A percentile compares a stretch with the other conserved stretches of the same genome.
phyloP scores from a whole-genome alignment of 35 echinoderm and acorn worm genomes.

The Diadema setosum region DNA sequence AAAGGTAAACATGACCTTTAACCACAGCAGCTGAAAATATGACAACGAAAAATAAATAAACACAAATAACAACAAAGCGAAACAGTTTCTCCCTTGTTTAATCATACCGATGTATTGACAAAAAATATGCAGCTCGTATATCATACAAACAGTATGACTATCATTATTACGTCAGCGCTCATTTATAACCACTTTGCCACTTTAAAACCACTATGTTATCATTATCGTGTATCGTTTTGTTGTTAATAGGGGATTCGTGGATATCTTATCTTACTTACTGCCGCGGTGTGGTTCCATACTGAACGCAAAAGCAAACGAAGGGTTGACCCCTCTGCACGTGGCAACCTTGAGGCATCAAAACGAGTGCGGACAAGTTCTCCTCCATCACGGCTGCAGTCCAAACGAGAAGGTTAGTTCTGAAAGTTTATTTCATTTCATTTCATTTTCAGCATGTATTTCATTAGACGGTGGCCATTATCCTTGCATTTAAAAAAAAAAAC shows the following conservation, averaged over 20 bases:
- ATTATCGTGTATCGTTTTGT: no score
- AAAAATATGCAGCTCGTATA: no score
- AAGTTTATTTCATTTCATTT: neutral
- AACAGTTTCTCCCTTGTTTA: no score
- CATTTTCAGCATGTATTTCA: neutral
- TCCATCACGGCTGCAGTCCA: neutral
- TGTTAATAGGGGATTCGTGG: neutral
- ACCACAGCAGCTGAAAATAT: no score
- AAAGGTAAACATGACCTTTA: no score
- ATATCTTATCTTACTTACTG: neutral
- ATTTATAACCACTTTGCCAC: no score
- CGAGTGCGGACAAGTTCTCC: neutral
- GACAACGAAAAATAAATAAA: no score
- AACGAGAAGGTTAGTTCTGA: neutral
- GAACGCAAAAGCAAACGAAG: neutral
- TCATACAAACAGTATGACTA: no score
- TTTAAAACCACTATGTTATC: no score
- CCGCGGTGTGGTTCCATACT: neutral
- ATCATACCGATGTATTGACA: no score
- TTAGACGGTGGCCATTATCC: neutral
- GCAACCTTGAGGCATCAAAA: neutral
- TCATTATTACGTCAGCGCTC: no score
- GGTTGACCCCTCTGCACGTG: neutral
- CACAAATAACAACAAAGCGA: no score
- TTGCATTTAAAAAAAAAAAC: neutral